Percentiles rank a stretch among this genome's conserved stretches.
These are phyloP conservation scores for Mallateleia sp. DNA, from an alignment of 2,888 invertebrate species.

Conservation along the genomic window DNA sequence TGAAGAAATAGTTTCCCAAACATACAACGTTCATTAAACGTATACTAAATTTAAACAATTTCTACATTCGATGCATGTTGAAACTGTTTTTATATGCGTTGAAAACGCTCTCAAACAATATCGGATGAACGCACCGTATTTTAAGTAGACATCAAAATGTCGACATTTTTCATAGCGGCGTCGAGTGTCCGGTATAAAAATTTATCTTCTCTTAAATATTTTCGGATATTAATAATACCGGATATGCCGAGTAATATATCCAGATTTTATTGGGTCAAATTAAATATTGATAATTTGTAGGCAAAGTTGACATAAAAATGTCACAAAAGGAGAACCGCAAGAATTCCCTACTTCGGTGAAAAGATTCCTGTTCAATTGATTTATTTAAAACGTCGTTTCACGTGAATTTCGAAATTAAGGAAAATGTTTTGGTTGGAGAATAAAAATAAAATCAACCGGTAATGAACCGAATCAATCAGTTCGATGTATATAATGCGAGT, in stretches of 20 bases:
- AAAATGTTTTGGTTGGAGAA: too few relatives aligned
- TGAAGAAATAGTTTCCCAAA: background rate
- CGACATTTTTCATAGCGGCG: slow-evolving; percentile 44
- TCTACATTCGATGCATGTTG: too few relatives aligned
- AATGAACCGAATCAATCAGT: too few relatives aligned
- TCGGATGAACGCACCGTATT: slow-evolving; percentile 16
- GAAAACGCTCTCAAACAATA: background rate
- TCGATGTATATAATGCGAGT: too few relatives aligned
- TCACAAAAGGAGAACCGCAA: too few relatives aligned
- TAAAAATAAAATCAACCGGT: too few relatives aligned
- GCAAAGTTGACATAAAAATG: background rate
- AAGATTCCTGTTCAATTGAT: too few relatives aligned
- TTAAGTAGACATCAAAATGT: slow-evolving; percentile 21
- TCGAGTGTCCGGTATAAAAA: background rate
- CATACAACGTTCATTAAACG: too few relatives aligned
- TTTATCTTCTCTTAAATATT: slow-evolving; percentile 42
- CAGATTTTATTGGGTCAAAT: slow-evolving; percentile 43
- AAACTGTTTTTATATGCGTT: background rate
- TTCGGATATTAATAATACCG: slow-evolving; percentile 36
- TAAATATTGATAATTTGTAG: slow-evolving; percentile 46
- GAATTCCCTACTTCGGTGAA: too few relatives aligned
- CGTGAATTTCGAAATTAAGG: too few relatives aligned
- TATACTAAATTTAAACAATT: too few relatives aligned
- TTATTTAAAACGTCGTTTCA: too few relatives aligned
- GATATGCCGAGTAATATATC: slow-evolving; percentile 18